Evolutionary conservation across 2,888 invertebrate species (phyloP).

Genomic region (Amblyteles armatorius): DNA sequence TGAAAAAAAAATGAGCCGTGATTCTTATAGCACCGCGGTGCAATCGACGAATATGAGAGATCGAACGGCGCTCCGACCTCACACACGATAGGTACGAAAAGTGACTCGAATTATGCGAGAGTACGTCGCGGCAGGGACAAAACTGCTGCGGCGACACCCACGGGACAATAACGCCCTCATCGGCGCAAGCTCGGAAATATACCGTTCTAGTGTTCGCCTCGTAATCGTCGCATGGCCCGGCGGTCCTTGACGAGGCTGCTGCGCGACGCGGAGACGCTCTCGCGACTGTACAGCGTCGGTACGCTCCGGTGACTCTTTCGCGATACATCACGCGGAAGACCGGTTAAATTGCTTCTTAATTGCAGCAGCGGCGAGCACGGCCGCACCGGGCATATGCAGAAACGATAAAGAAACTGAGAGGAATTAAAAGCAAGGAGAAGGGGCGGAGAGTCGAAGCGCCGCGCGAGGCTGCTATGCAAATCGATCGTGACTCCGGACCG

Average conservation of each 20-base stretch:
- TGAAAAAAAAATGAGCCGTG: no score
- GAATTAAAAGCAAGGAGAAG: slow-evolving; percentile 1
- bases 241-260: slow-evolving; percentile 22
- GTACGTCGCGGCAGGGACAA: slow-evolving; percentile 10
- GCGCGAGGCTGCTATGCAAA: slow-evolving; percentile 70
- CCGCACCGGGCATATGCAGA: slow-evolving; percentile 28
- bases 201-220: not conserved
- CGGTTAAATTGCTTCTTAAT: slow-evolving; percentile 71
- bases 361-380: slow-evolving; percentile 57
- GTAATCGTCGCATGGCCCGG: slow-evolving; percentile 45
- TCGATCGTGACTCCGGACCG: slow-evolving; percentile 65
- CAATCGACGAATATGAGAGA: no score
- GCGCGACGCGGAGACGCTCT: not conserved
- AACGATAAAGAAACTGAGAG: slow-evolving; percentile 58
- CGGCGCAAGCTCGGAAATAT: slow-evolving; percentile 2
- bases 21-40: no score
- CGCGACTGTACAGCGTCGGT: slow-evolving; percentile 23
- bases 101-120: not conserved
- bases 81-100: slow-evolving; percentile 3
- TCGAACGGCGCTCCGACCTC: not conserved
- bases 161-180: slow-evolving; percentile 44
- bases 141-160: slow-evolving; percentile 20
- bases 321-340: slow-evolving; percentile 65
- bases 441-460: not conserved
- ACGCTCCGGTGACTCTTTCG: slow-evolving; percentile 63